Evolutionary conservation across 2,797 vertebrate genomes (phyloP), one percentile per base, ranked within the genome.

Genomic region (Helostoma temminkii): DNA sequence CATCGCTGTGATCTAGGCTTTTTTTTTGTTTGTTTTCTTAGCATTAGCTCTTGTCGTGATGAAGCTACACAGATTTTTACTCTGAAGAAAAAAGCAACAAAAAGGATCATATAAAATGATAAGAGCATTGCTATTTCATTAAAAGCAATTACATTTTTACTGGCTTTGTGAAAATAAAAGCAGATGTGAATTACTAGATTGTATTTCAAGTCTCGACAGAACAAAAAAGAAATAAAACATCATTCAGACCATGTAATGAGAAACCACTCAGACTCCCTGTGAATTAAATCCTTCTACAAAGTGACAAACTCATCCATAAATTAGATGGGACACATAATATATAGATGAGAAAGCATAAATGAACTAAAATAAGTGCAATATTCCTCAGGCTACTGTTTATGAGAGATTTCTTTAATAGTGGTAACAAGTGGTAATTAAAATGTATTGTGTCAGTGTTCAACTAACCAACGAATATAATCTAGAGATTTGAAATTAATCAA

Each of bases 111-210:
- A 81, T 81, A 85, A 78, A 88, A 64, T 60, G 55, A 89, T 84
- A 86, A 88, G 74, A 89, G 79, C 73, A 82, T 76, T 84, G 88
- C 74, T 78, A 81, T 88, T 81, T 78, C 84, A 86, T 87, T 78
- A 59, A 71, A 81, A 32, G 19, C n/a, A n/a, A n/a, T n/a, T n/a
- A n/a, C n/a, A 9, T 54, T 76, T 71, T 72, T 50, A 74, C 57
- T 24, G 60, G 62, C 58, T 66, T 61, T 34, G 63, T 21, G 36
- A 62, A 64, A 64, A 66, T 66, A 74, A 82, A 72, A 71, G 57
- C 19, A 58, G 32, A 71, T 11, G 57, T 39, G 74, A 80, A 82
- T 78, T 63, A 78, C 62, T 67, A 48, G 72, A 75, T 47, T 69
- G 59, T 34, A 42, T 81, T 58, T n/a, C 64, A 68, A 82, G 64